Evolutionary conservation across 2,888 invertebrate species (phyloP), one percentile per base, ranked within the genome.

Genomic region (Ophioninae sp.): DNA sequence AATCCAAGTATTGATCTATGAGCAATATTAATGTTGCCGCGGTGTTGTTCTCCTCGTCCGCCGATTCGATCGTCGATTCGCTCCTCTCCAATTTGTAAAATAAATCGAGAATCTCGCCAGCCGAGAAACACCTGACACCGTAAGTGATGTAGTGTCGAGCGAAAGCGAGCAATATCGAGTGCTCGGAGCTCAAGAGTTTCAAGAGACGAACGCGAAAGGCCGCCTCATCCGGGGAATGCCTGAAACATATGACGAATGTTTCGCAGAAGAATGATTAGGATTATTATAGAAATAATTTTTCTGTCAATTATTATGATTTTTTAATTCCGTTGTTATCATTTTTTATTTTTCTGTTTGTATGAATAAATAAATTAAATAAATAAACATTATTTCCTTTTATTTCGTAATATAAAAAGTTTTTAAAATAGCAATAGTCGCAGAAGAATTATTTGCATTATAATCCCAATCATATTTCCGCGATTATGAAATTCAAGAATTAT

Each of bases 1-100:
- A 86, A 70, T 84, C 79, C 41, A 86, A 78, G 41, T 86, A 86
- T 50, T 81, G 85, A 83, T 86, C 85, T n/a, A 86, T 85, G 1
- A 86, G 77, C 61, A 86, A 62, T 57, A 86, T 67, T 73, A 86
- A 77, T 85, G 81, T 83, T 2, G 85, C 85, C 10, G 85, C 76
- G 65, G 75, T 74, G 20, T 73, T 79, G 44, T 85, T 86, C 57
- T 85, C 85, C 39, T 85, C 84, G 30, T 85, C 76, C 7, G 79
- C 61, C 20, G 79, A 57, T 73, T 67, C 83, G 6, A 20, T 7
- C 8, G 64, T 8, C 3, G 20, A 17, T 56, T 77, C 57, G 23
- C 72, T 79, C 64, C 13, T 30, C 50, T 62, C 73, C 8, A 86
- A 62, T 72, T 86, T 84, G 68, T 79, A 69, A 70, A 86, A 86